Base-by-base conservation (phyloP, 1,140 invertebrate genomes). In the Anagrus nilaparvatae region DNA sequence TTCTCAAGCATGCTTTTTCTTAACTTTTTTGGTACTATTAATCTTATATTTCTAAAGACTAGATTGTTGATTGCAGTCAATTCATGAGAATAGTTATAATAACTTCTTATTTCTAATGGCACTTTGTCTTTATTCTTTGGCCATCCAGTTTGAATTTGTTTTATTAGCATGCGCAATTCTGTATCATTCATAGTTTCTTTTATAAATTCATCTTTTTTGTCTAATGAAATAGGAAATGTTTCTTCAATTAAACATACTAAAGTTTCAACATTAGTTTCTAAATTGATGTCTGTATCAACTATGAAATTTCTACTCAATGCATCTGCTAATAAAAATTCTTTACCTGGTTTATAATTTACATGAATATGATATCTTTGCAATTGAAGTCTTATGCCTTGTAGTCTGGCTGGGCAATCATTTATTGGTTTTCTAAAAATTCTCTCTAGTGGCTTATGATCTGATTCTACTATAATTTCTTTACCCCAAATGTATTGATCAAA, bases 381-480 rank as follows among this genome's bases (percentile, higher is more conserved):
- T 23, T 55, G 46, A 8, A 73, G 40, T 10, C 67, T 39, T 56
- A 70, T 65, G 10, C 61, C 27, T 51, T 72, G 60, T 19, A 74
- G 40, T 39, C 69, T 41, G 12, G 54, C 49, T 7, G 62, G 58
- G 13, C 58, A 54, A 19, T 59, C 51, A 28, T 54, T 18, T 17
- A 71, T 47, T 10, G 55, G 53, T 48, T 69, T 72, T 40, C 54
- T 55, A 19, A 61, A 50, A 34, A 71, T 65, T 17, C 23, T 23
- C 20, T 61, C 55, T 9, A 72, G 46, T 2, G 65, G 61, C 42
- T 63, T 59, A 38, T 74, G 69, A 48, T 75, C 69, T 5, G 62
- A 70, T 44, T 65, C 53, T 2, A 73, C 57, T 5, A 36, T 58
- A 23, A 73, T 60, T 18, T 59, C 41, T 37, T 46, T 60, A 12